Evolutionary conservation across 2,888 invertebrate genomes (phyloP).

Genomic region (Craniophora ligustri): DNA sequence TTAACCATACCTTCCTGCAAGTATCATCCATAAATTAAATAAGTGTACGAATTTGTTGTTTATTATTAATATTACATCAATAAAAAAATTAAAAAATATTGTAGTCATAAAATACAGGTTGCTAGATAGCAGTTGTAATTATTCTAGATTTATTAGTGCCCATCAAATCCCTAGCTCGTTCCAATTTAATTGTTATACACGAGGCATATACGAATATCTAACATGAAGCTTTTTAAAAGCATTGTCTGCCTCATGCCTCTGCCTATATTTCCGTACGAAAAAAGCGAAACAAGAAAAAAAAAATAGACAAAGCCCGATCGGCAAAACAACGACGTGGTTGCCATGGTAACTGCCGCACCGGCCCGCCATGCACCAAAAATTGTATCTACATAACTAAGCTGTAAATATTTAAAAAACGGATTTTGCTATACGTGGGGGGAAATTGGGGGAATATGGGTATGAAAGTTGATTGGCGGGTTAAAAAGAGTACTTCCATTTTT

Average conservation of each 20-base stretch:
- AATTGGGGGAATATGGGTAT: conserved; percentile 31
- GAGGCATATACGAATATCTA: conserved; percentile 51
- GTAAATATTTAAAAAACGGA: conserved; percentile 55
- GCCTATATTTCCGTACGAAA: conserved; percentile 73
- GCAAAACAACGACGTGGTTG: conserved; percentile 83
- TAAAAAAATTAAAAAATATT: no score
- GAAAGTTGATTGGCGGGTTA: conserved; percentile 39
- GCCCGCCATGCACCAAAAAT: conserved; percentile 69
- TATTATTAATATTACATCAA: no score
- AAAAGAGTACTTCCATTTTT: conserved; percentile 40
- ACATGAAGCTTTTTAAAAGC: conserved; percentile 64
- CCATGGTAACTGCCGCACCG: conserved; percentile 80
- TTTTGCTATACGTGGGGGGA: conserved; percentile 38
- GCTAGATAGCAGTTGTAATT: no score
- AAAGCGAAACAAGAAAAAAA: conserved; percentile 69
- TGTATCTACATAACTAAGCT: conserved; percentile 56
- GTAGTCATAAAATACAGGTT: no score
- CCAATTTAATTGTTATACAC: conserved; percentile 43
- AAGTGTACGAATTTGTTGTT: no score
- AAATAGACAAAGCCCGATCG: conserved; percentile 76
- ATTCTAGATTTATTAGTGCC: conserved; percentile 13
- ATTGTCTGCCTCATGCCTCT: conserved; percentile 65
- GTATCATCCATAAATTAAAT: no score
- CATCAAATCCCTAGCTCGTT: conserved; percentile 44
- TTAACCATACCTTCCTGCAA: no score